phyloP scores from a whole-genome alignment of 1,140 invertebrate species.

The Aphelenchoides besseyi region DNA sequence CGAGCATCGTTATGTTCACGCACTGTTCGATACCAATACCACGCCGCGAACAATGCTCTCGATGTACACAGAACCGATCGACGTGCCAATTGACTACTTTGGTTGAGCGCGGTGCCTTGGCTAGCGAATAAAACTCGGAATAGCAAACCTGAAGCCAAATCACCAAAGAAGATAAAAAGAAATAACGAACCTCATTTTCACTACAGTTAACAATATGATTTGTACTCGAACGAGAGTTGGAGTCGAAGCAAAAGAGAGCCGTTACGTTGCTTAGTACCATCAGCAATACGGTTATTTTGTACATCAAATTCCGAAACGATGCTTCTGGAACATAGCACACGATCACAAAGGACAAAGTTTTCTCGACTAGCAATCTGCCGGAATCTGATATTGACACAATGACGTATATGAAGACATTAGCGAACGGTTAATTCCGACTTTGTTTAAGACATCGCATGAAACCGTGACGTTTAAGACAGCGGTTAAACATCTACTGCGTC shows the following conservation, averaged over 20 bases:
- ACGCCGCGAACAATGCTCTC: neutral
- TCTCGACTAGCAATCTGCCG: too few species aligned
- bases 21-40: neutral
- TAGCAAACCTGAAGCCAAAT: neutral
- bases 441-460: too few species aligned
- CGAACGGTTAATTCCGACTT: too few species aligned
- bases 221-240: neutral
- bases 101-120: neutral
- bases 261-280: neutral
- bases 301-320: too few species aligned
- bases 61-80: neutral
- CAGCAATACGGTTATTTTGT: neutral
- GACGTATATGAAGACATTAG: too few species aligned
- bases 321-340: too few species aligned
- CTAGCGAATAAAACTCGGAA: neutral
- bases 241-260: neutral
- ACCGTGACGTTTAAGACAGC: too few species aligned
- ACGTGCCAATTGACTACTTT: neutral
- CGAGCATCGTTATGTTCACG: neutral
- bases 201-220: neutral
- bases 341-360: too few species aligned
- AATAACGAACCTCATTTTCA: neutral
- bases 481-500: too few species aligned
- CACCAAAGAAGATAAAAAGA: neutral
- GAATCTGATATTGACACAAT: too few species aligned